Conservation (phyloP, 2,113 vertebrate genomes). For the Thymallus thymallus region DNA sequence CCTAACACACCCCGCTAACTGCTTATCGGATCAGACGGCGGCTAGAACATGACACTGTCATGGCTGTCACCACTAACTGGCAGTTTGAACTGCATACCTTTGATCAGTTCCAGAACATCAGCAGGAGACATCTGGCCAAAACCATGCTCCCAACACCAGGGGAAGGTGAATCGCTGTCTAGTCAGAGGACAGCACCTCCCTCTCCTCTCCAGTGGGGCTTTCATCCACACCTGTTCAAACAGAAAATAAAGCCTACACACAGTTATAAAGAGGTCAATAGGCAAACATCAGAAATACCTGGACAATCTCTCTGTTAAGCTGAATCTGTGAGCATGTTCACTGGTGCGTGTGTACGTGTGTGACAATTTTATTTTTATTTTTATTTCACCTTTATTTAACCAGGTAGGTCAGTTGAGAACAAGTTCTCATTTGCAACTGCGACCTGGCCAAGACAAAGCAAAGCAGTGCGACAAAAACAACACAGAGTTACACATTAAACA, state of each 20-base stretch:
- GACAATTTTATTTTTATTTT: no score
- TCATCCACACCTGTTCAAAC: constrained; percentile 75
- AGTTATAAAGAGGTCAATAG: constrained; percentile 25
- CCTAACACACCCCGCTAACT: constrained; percentile 42
- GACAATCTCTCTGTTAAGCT: background rate
- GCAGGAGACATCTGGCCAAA: constrained; percentile 55
- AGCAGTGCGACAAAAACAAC: no score
- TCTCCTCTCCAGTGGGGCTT: constrained; percentile 64
- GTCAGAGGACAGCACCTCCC: constrained; percentile 40
- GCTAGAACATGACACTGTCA: constrained; percentile 57
- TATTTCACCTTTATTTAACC: no score
- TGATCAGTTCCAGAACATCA: constrained; percentile 62
- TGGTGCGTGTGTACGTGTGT: background rate
- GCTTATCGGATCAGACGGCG: constrained; percentile 51
- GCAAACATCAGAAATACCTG: background rate
- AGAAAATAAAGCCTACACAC: constrained; percentile 37
- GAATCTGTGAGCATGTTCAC: background rate
- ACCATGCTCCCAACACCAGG: constrained; percentile 4
- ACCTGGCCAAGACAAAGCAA: no score
- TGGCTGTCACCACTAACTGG: constrained; percentile 46
- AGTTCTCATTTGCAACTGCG: no score
- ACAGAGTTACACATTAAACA: no score
- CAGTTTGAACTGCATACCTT: constrained; percentile 49
- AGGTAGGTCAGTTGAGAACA: no score
- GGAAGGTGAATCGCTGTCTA: constrained; percentile 59